phyloP scores from a whole-genome alignment of 2,888 invertebrate genomes.

The Conchocele bisecta region DNA sequence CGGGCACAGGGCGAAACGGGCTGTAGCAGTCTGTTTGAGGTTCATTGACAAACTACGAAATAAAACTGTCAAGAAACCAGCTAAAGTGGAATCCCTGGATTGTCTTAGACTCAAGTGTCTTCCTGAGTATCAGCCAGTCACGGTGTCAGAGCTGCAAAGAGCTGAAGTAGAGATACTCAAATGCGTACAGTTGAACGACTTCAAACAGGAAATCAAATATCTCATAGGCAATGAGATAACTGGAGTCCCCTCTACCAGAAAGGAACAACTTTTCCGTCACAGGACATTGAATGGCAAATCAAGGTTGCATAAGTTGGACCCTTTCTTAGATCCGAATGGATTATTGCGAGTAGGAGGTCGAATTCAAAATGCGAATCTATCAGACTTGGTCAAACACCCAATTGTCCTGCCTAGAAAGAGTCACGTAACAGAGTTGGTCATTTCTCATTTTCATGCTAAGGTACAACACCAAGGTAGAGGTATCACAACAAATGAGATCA shows the following conservation, averaged over 20 bases:
- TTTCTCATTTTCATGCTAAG: constrained; percentile 49
- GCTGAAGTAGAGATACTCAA: neutral
- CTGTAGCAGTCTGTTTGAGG: constrained; percentile 5
- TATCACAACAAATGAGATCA: constrained; percentile 47
- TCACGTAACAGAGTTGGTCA: constrained; percentile 44
- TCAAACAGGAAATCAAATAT: neutral
- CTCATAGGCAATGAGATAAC: neutral
- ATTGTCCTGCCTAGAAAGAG: constrained; percentile 24
- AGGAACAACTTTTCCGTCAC: neutral
- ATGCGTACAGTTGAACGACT: neutral
- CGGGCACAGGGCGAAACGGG: constrained; percentile 3
- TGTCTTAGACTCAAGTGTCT: neutral
- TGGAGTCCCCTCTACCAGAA: neutral
- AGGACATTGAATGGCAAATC: neutral
- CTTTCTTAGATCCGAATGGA: neutral
- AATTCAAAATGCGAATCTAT: neutral
- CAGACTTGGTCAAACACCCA: constrained; percentile 4
- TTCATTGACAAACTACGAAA: neutral
- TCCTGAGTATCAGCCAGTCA: neutral
- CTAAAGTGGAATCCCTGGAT: neutral
- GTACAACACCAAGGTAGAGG: constrained; percentile 54
- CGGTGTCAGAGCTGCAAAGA: constrained; percentile 1
- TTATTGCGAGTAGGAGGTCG: neutral
- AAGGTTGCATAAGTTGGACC: neutral
- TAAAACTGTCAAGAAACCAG: neutral